These are phyloP conservation scores for Formica exsecta DNA, from an alignment of 1,140 invertebrate species.

Conservation along the genomic window DNA sequence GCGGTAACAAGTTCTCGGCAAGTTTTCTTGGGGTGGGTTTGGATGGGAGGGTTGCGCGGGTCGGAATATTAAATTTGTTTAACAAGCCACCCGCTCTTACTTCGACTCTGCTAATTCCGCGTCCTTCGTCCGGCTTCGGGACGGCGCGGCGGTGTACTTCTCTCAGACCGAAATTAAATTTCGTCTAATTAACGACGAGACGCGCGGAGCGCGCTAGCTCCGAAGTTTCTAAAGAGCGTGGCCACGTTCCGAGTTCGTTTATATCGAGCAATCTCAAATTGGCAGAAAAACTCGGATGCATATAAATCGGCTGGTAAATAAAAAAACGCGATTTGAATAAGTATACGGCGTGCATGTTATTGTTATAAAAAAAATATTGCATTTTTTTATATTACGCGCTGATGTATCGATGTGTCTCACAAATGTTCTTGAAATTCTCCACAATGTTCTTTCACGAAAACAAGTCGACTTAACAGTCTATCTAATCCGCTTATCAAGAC, in stretches of 20 bases:
- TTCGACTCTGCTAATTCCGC: slow-evolving; percentile 62
- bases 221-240: slow-evolving; percentile 17
- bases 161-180: slow-evolving; percentile 80
- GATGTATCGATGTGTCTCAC: not conserved
- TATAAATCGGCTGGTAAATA: not conserved
- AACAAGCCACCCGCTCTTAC: slow-evolving; percentile 72
- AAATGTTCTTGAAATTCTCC: not conserved
- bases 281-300: not conserved
- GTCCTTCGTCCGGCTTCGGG: slow-evolving; percentile 47
- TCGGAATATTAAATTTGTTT: slow-evolving; percentile 84
- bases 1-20: slow-evolving; percentile 81
- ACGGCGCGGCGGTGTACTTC: slow-evolving; percentile 39
- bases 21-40: slow-evolving; percentile 74
- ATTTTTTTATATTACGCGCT: not conserved
- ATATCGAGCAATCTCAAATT: not conserved
- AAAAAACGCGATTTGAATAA: not conserved
- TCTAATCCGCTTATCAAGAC: slow-evolving; percentile 41
- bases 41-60: slow-evolving; percentile 38
- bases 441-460: slow-evolving; percentile 16
- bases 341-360: not conserved
- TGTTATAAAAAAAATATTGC: not conserved
- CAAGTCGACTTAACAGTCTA: not conserved
- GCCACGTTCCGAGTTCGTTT: not conserved
- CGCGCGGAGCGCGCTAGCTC: not conserved
- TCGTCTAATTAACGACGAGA: slow-evolving; percentile 73